Evolutionary conservation across 1,140 invertebrate genomes (phyloP).

Genomic region (Antheraea mylitta): DNA sequence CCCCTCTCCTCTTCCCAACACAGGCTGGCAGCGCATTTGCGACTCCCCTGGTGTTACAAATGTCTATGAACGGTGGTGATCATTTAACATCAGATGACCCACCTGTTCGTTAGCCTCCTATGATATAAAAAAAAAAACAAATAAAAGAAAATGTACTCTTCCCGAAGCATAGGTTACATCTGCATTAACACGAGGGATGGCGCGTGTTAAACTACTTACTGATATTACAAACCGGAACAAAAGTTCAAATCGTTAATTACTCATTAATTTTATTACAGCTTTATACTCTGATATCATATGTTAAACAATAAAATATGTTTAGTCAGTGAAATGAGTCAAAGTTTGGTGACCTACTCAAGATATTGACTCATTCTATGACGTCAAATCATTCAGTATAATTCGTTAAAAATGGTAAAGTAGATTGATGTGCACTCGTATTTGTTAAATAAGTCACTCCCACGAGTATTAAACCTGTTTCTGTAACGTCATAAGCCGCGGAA

Average conservation of each 20-base stretch:
- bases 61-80: too few relatives aligned
- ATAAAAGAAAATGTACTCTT: too few relatives aligned
- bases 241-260: constrained; percentile 16
- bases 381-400: not conserved
- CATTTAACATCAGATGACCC: too few relatives aligned
- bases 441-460: constrained; percentile 10
- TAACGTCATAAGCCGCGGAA: not conserved
- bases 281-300: constrained; percentile 13
- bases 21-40: too few relatives aligned
- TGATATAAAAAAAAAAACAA: too few relatives aligned
- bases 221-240: constrained; percentile 8
- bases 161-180: too few relatives aligned
- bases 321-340: constrained; percentile 8
- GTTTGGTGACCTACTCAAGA: constrained; percentile 4
- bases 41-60: too few relatives aligned
- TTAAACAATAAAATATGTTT: not conserved
- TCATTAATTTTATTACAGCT: constrained; percentile 16
- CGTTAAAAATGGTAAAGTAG: not conserved
- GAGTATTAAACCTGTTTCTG: not conserved
- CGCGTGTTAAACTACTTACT: too few relatives aligned
- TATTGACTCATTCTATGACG: constrained; percentile 21
- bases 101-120: too few relatives aligned
- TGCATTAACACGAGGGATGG: too few relatives aligned
- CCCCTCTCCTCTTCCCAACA: too few relatives aligned
- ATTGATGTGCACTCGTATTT: not conserved